Percentiles rank a stretch among this genome's conserved stretches.
These are phyloP conservation scores for Thecophora atra DNA, from an alignment of 2,888 invertebrate genomes.

Conservation along the genomic window DNA sequence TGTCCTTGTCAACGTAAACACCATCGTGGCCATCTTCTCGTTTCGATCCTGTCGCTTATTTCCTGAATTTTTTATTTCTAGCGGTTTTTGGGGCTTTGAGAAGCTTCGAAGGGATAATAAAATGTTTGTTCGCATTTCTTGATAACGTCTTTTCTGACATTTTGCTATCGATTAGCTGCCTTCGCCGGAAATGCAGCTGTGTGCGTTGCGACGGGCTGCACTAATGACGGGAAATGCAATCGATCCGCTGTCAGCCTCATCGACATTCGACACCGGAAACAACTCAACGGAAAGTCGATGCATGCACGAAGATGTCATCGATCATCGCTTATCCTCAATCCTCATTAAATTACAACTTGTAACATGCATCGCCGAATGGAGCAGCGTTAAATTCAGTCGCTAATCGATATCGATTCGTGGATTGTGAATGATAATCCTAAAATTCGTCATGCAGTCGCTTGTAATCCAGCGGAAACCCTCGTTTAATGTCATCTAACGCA, in stretches of 20 bases:
- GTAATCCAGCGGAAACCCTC: no score
- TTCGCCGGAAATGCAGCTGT: conserved; percentile 21
- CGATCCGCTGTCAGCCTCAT: conserved; percentile 13
- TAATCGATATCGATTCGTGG: background rate
- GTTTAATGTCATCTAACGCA: no score
- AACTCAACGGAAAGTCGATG: background rate
- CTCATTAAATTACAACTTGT: background rate
- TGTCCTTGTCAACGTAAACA: background rate
- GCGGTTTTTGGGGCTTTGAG: background rate
- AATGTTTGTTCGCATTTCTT: no score
- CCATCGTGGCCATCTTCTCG: background rate
- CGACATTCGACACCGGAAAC: background rate
- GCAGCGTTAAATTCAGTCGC: background rate
- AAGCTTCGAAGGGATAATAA: background rate
- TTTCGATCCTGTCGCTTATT: no score
- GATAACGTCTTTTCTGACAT: background rate
- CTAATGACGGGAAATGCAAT: conserved; percentile 29
- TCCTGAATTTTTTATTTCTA: no score
- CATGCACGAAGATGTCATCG: conserved; percentile 6
- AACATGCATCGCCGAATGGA: background rate
- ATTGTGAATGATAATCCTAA: background rate
- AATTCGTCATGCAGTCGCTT: no score
- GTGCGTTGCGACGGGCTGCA: background rate
- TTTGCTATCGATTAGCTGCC: conserved; percentile 21
- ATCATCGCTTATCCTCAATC: background rate